Evolutionary conservation across 37 sponge, comb jelly and placozoan species (phyloP).

Genomic region (Geodia barretti): DNA sequence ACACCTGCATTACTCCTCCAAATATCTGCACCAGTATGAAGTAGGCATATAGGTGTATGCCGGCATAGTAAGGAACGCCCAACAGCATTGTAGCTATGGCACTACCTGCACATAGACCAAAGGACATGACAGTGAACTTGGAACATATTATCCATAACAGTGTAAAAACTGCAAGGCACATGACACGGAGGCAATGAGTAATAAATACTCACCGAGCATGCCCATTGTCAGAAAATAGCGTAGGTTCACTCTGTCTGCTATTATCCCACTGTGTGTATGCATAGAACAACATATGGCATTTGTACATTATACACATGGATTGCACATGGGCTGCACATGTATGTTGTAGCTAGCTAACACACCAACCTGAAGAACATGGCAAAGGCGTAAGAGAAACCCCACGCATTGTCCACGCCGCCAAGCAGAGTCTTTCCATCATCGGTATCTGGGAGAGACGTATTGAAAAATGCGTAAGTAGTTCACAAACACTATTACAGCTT

Average conservation of each 20-base stretch:
- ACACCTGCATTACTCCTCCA: constrained; percentile 76
- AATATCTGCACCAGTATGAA: constrained; percentile 87
- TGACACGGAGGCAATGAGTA: too few relatives aligned
- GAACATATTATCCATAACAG: too few relatives aligned
- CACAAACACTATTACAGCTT: neutral
- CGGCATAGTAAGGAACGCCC: constrained; percentile 79
- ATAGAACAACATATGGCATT: neutral
- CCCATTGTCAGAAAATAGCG: constrained; percentile 86
- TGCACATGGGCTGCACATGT: neutral
- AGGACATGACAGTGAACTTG: too few relatives aligned
- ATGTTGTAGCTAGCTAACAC: too few relatives aligned
- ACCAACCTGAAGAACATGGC: constrained; percentile 68
- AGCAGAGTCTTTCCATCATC: constrained; percentile 42
- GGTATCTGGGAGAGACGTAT: constrained; percentile 5
- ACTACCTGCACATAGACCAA: too few relatives aligned
- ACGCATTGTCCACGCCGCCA: constrained; percentile 60
- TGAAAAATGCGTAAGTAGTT: neutral
- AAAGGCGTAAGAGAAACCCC: constrained; percentile 72
- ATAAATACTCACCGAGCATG: constrained; percentile 72
- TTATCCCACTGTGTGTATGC: constrained; percentile 67
- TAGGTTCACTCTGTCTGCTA: constrained; percentile 85
- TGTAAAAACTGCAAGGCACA: neutral
- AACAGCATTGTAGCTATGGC: constrained; percentile 38
- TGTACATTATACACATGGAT: neutral
- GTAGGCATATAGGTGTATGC: constrained; percentile 81